Evolutionary conservation across 2,113 vertebrate genomes (phyloP).

Genomic region (Cochlearius cochlearius): DNA sequence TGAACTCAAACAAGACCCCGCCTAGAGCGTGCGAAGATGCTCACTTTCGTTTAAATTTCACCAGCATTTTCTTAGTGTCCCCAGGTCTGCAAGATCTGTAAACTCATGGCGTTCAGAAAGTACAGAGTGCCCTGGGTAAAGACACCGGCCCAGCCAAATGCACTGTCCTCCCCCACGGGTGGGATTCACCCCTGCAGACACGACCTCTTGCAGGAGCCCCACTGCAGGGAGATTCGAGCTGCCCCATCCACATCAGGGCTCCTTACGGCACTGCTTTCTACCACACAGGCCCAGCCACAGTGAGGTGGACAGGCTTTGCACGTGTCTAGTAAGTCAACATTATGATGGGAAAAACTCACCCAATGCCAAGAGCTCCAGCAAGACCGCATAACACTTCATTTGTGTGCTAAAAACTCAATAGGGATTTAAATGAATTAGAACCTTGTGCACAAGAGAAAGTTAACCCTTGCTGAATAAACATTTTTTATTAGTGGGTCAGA

Average conservation of each 20-base stretch:
- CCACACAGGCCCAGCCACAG: not conserved
- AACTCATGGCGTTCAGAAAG: not conserved
- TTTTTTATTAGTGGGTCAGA: not conserved
- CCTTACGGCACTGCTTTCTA: not conserved
- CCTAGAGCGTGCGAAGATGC: accelerated
- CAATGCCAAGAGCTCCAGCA: slow-evolving; percentile 13
- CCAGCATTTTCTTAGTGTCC: not conserved
- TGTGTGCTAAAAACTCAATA: not conserved
- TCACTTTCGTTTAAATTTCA: not conserved
- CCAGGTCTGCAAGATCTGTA: not conserved
- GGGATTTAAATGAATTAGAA: slow-evolving; percentile 42
- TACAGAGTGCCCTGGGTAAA: not conserved
- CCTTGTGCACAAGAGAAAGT: slow-evolving; percentile 2
- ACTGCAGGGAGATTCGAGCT: not conserved
- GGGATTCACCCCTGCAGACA: not conserved
- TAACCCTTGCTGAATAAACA: slow-evolving; percentile 13
- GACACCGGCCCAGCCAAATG: not conserved
- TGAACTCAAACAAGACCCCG: not conserved
- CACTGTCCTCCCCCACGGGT: not conserved
- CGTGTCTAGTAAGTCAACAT: not conserved
- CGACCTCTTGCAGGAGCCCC: not conserved
- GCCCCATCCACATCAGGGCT: accelerated
- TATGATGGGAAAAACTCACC: slow-evolving; percentile 10
- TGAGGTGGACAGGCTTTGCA: not conserved
- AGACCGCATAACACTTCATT: not conserved